A percentile compares a stretch with the other conserved stretches of the same genome.
Conservation (phyloP, 1,140 invertebrate species). For the Hylaeus anthracinus region DNA sequence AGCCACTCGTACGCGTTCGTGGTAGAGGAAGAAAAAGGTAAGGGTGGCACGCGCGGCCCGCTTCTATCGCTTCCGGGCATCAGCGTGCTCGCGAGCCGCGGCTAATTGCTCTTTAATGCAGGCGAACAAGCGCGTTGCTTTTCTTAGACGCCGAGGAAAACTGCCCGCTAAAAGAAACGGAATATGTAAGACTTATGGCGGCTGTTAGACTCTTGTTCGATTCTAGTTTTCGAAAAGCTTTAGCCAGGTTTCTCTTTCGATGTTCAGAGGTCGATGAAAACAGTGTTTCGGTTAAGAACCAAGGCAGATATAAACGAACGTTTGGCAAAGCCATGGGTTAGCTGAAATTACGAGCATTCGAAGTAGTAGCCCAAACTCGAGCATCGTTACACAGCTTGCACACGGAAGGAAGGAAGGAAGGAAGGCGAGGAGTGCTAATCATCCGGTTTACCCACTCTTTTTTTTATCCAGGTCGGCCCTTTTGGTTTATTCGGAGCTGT, state of each 20-base stretch:
- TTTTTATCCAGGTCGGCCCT: constrained; percentile 21
- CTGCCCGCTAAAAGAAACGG: constrained; percentile 26
- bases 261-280: too few species aligned
- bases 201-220: background rate
- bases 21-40: constrained; percentile 67
- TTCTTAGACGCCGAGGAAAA: constrained; percentile 61
- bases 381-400: constrained; percentile 38
- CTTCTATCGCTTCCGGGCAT: constrained; percentile 80
- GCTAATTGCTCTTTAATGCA: constrained; percentile 80
- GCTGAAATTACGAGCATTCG: background rate
- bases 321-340: background rate
- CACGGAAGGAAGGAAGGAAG: constrained; percentile 38
- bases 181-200: constrained; percentile 13
- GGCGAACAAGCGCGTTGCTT: constrained; percentile 67
- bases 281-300: too few species aligned
- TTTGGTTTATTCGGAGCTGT: constrained; percentile 54
- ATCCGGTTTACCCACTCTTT: constrained; percentile 51
- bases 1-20: constrained; percentile 29
- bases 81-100: constrained; percentile 78
- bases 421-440: constrained; percentile 52
- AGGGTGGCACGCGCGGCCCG: constrained; percentile 77
- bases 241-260: too few species aligned
- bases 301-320: background rate
- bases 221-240: background rate
- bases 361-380: background rate